Evolutionary conservation across 1,140 invertebrate species (phyloP), one percentile per base, ranked within the genome.

Genomic region (Pygmarrhopalites habei): DNA sequence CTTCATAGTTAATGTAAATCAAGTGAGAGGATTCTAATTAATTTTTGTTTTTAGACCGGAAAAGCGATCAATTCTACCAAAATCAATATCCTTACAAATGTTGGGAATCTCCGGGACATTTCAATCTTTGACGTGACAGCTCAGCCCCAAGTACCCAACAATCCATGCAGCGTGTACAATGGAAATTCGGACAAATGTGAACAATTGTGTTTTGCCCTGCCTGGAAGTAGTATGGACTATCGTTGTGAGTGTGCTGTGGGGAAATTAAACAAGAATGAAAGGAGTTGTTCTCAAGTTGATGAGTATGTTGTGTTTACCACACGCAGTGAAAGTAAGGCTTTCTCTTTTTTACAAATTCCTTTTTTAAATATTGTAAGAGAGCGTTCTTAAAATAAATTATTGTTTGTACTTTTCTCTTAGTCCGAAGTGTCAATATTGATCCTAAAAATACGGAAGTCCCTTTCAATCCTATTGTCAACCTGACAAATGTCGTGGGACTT

Each of bases 401-500:
- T n/a, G n/a, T n/a, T n/a, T n/a, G n/a, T n/a, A n/a, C n/a, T n/a
- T n/a, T n/a, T n/a, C n/a, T n/a, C n/a, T n/a, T n/a, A n/a, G n/a
- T 98, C 23, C 79, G 90, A 25, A 86, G 86, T 0, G 84, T 95
- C 4, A 86, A 88, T 71, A 73, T 97, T 1, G 88, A 95, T 77
- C 87, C 89, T 0, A 82, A 83, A 49, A 83, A 85, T 0, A 90
- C 86, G 0, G 86, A 83, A 53, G 76, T 89, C 2, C 93, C 94
- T 0, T 95, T 96, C 72, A 85, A 86, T 58, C 86, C 93, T 0
- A 80, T 92, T 23, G 75, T 83, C 0, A 97, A 96, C 73, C 79
- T 98, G 35, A 95, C 92, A 0, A 98, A 98, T 73, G 93, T 98
- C 2, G 95, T 98, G 1, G 93, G 93, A 0, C 80, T 99, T 26